These are phyloP conservation scores for Plodia interpunctella DNA, from an alignment of 1,140 invertebrate species.

Conservation along the genomic window DNA sequence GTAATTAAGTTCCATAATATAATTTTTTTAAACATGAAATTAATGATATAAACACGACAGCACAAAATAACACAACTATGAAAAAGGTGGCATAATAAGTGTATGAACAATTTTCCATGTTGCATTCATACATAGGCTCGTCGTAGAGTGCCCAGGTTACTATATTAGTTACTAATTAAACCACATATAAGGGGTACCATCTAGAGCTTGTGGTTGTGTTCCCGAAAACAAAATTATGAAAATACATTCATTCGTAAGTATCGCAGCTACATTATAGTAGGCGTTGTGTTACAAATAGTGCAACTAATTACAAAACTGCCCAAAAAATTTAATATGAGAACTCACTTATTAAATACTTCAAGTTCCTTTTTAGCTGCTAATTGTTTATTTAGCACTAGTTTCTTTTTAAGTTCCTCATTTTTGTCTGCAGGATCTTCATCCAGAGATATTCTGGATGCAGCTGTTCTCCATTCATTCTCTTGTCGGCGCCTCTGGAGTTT, in stretches of 20 bases:
- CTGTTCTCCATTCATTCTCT: slow-evolving; percentile 68
- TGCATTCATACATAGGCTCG: too few species aligned
- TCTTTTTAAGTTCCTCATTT: slow-evolving; percentile 39
- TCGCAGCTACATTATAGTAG: background rate
- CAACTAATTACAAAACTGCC: background rate
- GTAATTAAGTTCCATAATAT: slow-evolving; percentile 19
- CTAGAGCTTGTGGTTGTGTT: too few species aligned
- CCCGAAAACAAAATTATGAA: too few species aligned
- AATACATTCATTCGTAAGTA: too few species aligned
- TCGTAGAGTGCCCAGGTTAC: too few species aligned
- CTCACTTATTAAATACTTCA: slow-evolving; percentile 60
- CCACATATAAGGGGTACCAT: too few species aligned
- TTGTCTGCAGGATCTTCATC: slow-evolving; percentile 52
- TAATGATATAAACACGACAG: too few species aligned
- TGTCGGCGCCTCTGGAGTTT: slow-evolving; percentile 67
- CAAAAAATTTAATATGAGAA: slow-evolving; percentile 4
- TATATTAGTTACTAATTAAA: too few species aligned
- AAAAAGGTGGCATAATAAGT: too few species aligned
- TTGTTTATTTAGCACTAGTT: slow-evolving; percentile 46
- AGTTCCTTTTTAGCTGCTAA: slow-evolving; percentile 45
- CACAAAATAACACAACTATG: too few species aligned
- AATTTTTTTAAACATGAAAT: too few species aligned
- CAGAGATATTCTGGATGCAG: slow-evolving; percentile 44
- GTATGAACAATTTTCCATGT: background rate
- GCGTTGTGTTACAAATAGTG: background rate